These are phyloP conservation scores for Hypotaenidia okinawae DNA, from an alignment of 2,797 vertebrate species.

Conservation along the genomic window DNA sequence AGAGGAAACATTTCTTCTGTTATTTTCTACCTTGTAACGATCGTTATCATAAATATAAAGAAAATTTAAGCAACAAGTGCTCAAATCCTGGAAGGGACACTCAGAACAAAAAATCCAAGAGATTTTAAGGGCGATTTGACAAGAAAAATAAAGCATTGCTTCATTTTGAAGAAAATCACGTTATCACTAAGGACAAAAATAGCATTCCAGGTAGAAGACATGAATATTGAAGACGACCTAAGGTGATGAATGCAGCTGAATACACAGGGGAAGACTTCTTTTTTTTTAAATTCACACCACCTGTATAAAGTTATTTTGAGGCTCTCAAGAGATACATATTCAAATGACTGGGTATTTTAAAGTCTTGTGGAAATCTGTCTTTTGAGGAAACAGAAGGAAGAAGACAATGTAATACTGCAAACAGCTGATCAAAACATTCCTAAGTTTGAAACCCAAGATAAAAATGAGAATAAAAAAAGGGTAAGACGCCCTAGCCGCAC, in stretches of 20 bases:
- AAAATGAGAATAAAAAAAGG: neutral
- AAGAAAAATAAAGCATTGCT: neutral
- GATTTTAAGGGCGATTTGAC: slow-evolving; percentile 3
- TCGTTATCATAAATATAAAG: neutral
- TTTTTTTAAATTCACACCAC: neutral
- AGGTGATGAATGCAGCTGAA: neutral
- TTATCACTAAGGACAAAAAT: neutral
- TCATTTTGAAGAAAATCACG: neutral
- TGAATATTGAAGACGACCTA: neutral
- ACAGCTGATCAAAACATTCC: neutral
- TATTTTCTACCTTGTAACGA: neutral
- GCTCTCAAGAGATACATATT: neutral
- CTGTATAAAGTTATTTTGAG: neutral
- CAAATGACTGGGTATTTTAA: neutral
- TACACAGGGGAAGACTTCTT: neutral
- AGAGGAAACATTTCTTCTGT: neutral
- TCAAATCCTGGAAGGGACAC: neutral
- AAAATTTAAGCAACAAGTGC: neutral
- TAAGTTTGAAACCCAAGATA: neutral
- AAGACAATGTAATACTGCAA: neutral
- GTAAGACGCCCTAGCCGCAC: neutral
- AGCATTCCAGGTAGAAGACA: neutral
- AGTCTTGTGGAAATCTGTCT: neutral
- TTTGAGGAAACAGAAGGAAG: neutral
- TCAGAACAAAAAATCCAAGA: neutral